A percentile compares a stretch with the other conserved stretches of the same genome.
Conservation (phyloP, 2,797 vertebrate genomes). For the Gadopsis marmoratus region DNA sequence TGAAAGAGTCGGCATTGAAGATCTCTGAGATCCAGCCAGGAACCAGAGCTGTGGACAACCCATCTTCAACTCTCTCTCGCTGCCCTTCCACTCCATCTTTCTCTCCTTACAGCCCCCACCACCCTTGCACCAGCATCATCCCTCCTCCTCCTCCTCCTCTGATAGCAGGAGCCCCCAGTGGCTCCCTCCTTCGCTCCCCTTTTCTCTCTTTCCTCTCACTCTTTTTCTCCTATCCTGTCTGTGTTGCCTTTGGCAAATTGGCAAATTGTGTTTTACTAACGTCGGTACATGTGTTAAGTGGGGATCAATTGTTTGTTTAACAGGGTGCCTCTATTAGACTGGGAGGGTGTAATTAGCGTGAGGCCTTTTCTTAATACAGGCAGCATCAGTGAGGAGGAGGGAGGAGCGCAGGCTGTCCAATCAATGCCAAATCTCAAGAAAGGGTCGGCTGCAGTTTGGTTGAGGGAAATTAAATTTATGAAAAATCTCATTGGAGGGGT, state of each 20-base stretch:
- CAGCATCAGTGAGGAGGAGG: conserved; percentile 65
- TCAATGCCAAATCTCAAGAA: conserved; percentile 86
- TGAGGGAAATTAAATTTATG: conserved; percentile 84
- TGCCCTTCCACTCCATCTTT: conserved; percentile 46
- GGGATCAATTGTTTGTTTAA: conserved; percentile 91
- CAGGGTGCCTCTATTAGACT: conserved; percentile 88
- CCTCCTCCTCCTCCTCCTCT: conserved; percentile 50
- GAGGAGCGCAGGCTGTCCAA: conserved; percentile 73
- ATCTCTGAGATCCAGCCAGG: conserved; percentile 72
- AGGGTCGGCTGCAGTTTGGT: conserved; percentile 80
- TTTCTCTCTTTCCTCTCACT: conserved; percentile 65
- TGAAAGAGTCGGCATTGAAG: conserved; percentile 79
- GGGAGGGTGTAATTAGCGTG: conserved; percentile 90
- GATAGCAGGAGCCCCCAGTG: conserved; percentile 69
- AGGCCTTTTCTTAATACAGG: conserved; percentile 82
- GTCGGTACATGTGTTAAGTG: conserved; percentile 88
- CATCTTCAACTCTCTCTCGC: conserved; percentile 58
- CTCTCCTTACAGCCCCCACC: conserved; percentile 11
- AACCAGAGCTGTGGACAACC: conserved; percentile 60
- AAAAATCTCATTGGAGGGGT: conserved; percentile 77
- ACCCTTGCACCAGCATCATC: conserved; percentile 40
- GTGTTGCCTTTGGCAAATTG: conserved; percentile 91
- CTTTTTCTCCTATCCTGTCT: conserved; percentile 69
- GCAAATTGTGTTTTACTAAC: conserved; percentile 92
- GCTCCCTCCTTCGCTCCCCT: conserved; percentile 63